Conservation (phyloP, 2,113 vertebrate species). For the Erpornis zantholeuca region DNA sequence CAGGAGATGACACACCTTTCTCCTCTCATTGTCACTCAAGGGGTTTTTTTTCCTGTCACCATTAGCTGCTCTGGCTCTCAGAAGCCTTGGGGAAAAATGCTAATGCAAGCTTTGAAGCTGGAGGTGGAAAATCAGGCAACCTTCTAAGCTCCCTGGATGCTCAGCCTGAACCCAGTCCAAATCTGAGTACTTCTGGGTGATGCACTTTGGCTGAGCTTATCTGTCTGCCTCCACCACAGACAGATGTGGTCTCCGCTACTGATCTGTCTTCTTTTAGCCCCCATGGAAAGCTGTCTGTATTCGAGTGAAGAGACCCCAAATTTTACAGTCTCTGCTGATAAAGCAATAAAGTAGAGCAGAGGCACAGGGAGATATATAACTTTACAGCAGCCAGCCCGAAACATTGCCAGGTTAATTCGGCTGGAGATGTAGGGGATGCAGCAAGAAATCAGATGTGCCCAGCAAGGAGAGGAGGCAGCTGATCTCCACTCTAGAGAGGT, state of each 20-base stretch:
- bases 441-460: neutral
- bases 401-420: neutral
- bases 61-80: neutral
- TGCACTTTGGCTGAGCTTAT: neutral
- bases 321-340: neutral
- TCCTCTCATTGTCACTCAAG: constrained; percentile 7
- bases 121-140: neutral
- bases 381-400: neutral
- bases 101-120: constrained; percentile 51
- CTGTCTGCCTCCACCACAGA: neutral
- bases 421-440: neutral
- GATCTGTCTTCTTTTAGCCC: neutral
- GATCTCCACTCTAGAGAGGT: neutral
- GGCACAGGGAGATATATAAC: neutral
- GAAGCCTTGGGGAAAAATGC: constrained; percentile 20
- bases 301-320: neutral
- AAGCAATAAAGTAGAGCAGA: neutral
- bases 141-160: neutral
- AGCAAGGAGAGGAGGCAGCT: neutral
- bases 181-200: neutral
- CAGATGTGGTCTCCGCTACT: neutral
- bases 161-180: neutral
- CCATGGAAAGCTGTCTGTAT: neutral
- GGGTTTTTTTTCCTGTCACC: neutral
- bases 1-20: constrained; percentile 28